Conservation (phyloP, 2,113 vertebrate species). For the Syngnathus floridae region DNA sequence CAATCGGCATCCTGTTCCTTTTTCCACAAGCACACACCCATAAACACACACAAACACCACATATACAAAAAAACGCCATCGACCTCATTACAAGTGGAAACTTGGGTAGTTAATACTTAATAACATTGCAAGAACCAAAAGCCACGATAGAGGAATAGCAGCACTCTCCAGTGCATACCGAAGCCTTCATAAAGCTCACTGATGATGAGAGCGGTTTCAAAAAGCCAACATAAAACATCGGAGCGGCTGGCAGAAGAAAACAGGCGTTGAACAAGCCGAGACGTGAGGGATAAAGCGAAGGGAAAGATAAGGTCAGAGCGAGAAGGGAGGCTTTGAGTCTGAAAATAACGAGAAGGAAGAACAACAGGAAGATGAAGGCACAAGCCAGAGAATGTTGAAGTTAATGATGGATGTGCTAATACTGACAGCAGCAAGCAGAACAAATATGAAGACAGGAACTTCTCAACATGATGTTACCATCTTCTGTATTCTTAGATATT, state of each 20-base stretch:
- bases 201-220: slow-evolving; percentile 1
- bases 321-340: neutral
- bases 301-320: slow-evolving; percentile 12
- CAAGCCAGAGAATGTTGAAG: neutral
- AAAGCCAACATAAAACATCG: slow-evolving; percentile 18
- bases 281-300: slow-evolving; percentile 5
- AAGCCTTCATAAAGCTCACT: neutral
- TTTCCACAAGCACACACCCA: too few species aligned
- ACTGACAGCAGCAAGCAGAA: slow-evolving; percentile 4
- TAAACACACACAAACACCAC: too few species aligned
- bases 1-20: too few species aligned
- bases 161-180: neutral
- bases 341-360: slow-evolving; percentile 22
- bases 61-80: too few species aligned
- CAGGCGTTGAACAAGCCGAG: slow-evolving; percentile 1
- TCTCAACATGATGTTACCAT: slow-evolving; percentile 3
- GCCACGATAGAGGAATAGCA: too few species aligned
- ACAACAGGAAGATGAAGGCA: slow-evolving; percentile 40
- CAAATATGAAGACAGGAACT: slow-evolving; percentile 1
- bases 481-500: neutral
- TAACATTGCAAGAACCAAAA: too few species aligned
- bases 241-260: slow-evolving; percentile 29
- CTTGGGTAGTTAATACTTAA: too few species aligned
- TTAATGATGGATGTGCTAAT: slow-evolving; percentile 29
- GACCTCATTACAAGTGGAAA: too few species aligned